Percentiles rank a stretch among this genome's conserved stretches.
Evolutionary conservation across 2,888 invertebrate genomes (phyloP).

Genomic region (Drosophila parthenogenetica): DNA sequence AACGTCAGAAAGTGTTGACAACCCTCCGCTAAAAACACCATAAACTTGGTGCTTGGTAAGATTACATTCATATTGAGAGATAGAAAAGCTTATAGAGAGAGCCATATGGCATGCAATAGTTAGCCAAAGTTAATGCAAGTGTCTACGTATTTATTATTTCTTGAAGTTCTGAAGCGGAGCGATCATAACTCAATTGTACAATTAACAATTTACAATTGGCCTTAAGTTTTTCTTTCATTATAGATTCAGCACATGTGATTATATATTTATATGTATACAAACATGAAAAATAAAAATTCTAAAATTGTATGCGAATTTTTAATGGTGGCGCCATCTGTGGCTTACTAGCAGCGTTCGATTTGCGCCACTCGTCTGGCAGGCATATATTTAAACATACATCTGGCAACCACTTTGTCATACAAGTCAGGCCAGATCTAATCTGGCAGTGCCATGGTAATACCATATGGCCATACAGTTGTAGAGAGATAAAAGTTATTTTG

Average conservation of each 20-base stretch:
- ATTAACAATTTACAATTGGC: slow-evolving; percentile 42
- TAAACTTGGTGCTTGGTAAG: slow-evolving; percentile 69
- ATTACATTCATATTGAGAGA: slow-evolving; percentile 55
- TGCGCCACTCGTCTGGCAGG: neutral
- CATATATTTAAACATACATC: neutral
- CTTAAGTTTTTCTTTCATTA: slow-evolving; percentile 53
- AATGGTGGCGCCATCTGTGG: too few relatives aligned
- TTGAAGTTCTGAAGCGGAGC: slow-evolving; percentile 39
- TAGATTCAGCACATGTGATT: slow-evolving; percentile 77
- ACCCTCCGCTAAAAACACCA: slow-evolving; percentile 64
- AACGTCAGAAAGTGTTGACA: slow-evolving; percentile 42
- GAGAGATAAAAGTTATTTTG: slow-evolving; percentile 3
- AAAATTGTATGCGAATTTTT: slow-evolving; percentile 18
- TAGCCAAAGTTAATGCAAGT: slow-evolving; percentile 73
- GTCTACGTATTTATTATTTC: slow-evolving; percentile 51
- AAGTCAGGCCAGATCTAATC: slow-evolving; percentile 22
- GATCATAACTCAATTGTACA: slow-evolving; percentile 39
- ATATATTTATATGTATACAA: slow-evolving; percentile 59
- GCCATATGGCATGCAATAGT: slow-evolving; percentile 68
- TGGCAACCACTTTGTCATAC: slow-evolving; percentile 43
- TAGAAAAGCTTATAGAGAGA: slow-evolving; percentile 11
- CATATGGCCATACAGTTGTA: slow-evolving; percentile 14
- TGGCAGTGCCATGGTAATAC: slow-evolving; percentile 32
- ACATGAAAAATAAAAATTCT: slow-evolving; percentile 56
- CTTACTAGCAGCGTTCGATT: neutral